These are phyloP conservation scores for Dicyrtomina minuta DNA, from an alignment of 2,888 invertebrate species.

Conservation along the genomic window DNA sequence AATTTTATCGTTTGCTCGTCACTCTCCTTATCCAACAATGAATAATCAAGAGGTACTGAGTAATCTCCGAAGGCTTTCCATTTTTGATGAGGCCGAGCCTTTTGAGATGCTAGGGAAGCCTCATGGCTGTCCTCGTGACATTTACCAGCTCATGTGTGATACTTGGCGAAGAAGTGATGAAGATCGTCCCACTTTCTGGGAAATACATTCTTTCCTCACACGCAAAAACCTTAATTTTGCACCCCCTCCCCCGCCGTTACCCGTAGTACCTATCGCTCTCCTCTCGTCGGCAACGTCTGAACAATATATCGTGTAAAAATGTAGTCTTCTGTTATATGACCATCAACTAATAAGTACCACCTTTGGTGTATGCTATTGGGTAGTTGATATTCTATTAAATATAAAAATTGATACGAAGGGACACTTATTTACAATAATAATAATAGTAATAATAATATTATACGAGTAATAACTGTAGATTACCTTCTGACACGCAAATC, in stretches of 20 bases:
- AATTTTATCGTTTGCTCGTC: slow-evolving; percentile 74
- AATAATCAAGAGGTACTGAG: slow-evolving; percentile 78
- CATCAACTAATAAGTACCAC: not conserved
- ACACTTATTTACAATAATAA: not conserved
- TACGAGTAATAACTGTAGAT: no score
- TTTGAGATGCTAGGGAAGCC: slow-evolving; percentile 66
- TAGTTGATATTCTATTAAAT: not conserved
- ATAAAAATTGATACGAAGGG: not conserved
- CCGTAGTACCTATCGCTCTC: slow-evolving; percentile 22
- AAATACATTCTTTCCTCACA: slow-evolving; percentile 81
- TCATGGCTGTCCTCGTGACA: slow-evolving; percentile 77
- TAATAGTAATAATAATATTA: no score
- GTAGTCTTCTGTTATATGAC: not conserved
- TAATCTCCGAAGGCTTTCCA: slow-evolving; percentile 65
- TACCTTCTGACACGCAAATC: no score
- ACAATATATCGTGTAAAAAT: slow-evolving; percentile 39
- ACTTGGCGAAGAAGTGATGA: slow-evolving; percentile 83
- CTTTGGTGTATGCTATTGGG: slow-evolving; percentile 3
- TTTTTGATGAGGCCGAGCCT: slow-evolving; percentile 58
- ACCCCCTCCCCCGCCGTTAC: slow-evolving; percentile 26
- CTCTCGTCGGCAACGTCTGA: slow-evolving; percentile 39
- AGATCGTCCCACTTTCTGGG: slow-evolving; percentile 81
- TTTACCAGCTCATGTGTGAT: slow-evolving; percentile 87
- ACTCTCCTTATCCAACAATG: slow-evolving; percentile 74
- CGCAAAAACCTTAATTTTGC: slow-evolving; percentile 63